These are phyloP conservation scores for Gymnorhina tibicen DNA, from an alignment of 2,113 vertebrate genomes.

Conservation along the genomic window DNA sequence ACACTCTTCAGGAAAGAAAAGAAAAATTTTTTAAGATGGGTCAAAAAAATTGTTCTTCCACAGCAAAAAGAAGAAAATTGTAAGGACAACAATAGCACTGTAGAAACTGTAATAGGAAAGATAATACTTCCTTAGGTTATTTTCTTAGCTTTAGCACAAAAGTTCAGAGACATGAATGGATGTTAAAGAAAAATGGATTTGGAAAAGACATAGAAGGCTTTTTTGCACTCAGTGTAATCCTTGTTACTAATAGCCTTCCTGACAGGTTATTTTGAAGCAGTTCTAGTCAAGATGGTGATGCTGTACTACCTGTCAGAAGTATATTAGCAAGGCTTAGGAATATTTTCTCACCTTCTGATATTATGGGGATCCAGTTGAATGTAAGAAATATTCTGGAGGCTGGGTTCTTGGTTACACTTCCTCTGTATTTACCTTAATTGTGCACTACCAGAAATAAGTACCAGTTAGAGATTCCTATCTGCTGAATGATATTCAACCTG, in stretches of 20 bases:
- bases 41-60: constrained; percentile 41
- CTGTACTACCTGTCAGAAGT: constrained; percentile 33
- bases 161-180: constrained; percentile 47
- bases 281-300: constrained; percentile 45
- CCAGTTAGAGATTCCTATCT: not conserved
- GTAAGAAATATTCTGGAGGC: not conserved
- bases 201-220: constrained; percentile 27
- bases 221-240: constrained; percentile 54
- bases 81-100: not conserved
- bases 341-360: constrained; percentile 48
- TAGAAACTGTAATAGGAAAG: constrained; percentile 52
- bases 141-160: constrained; percentile 51
- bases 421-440: not conserved
- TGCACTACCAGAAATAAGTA: not conserved
- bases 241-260: constrained; percentile 53
- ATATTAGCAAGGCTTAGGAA: constrained; percentile 17
- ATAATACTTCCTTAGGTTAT: constrained; percentile 43
- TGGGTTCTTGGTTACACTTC: not conserved
- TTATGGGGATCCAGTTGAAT: not conserved
- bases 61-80: constrained; percentile 43
- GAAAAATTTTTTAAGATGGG: not conserved
- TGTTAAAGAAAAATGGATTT: constrained; percentile 62
- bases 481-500: not conserved
- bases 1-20: not conserved
- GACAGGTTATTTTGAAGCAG: constrained; percentile 46